A percentile compares a stretch with the other conserved stretches of the same genome.
phyloP scores from a whole-genome alignment of 1,140 invertebrate species.

The Acarapis woodi region DNA sequence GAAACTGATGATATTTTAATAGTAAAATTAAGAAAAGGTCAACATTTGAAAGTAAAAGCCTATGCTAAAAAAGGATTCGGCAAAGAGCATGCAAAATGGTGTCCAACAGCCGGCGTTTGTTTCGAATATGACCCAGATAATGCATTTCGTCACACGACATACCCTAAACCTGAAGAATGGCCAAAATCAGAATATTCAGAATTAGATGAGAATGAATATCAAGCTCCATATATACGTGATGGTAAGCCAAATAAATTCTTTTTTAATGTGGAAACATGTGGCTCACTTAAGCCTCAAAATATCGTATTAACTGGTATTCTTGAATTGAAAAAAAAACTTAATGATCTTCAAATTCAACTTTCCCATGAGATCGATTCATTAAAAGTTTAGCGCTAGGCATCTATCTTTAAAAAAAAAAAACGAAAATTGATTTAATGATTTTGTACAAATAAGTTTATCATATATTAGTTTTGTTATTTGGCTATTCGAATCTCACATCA shows the following conservation, averaged over 20 bases:
- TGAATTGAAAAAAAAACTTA: slow-evolving; percentile 77
- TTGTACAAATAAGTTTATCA: no score
- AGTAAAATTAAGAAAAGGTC: slow-evolving; percentile 87
- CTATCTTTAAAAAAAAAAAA: no score
- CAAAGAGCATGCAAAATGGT: slow-evolving; percentile 99
- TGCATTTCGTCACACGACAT: slow-evolving; percentile 75
- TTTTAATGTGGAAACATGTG: slow-evolving; percentile 82
- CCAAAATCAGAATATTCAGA: slow-evolving; percentile 90
- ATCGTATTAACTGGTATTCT: slow-evolving; percentile 82
- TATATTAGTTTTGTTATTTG: no score
- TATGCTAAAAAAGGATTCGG: slow-evolving; percentile 87
- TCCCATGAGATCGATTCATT: slow-evolving; percentile 7
- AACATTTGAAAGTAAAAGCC: slow-evolving; percentile 76
- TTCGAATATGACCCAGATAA: slow-evolving; percentile 99
- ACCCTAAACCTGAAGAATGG: slow-evolving; percentile 95
- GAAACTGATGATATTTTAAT: slow-evolving; percentile 76
- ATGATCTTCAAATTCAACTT: slow-evolving; percentile 71
- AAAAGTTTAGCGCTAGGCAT: no score
- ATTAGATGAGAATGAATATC: slow-evolving; percentile 35
- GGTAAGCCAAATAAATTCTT: slow-evolving; percentile 91
- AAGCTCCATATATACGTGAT: slow-evolving; percentile 72
- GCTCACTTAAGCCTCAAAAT: slow-evolving; percentile 77
- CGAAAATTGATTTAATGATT: no score
- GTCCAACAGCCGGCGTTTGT: slow-evolving; percentile 83
- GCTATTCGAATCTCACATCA: no score